phyloP scores from a whole-genome alignment of 1,140 invertebrate species.

The Caerostris extrusa region DNA sequence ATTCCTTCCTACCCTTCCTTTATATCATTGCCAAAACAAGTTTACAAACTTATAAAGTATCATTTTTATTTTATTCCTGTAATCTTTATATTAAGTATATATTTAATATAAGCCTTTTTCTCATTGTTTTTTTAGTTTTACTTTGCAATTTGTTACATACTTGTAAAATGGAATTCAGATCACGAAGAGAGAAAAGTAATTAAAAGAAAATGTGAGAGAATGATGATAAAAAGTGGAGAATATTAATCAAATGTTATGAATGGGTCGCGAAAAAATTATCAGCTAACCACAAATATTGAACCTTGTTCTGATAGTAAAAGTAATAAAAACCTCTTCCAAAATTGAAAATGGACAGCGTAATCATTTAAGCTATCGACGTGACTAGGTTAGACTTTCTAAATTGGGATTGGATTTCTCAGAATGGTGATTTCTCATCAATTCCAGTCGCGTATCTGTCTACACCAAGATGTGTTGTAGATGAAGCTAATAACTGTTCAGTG shows the following conservation, averaged over 20 bases:
- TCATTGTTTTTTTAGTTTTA: too few relatives aligned
- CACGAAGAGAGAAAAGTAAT: too few relatives aligned
- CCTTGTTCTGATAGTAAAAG: background rate
- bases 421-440: conserved; percentile 6
- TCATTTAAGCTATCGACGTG: background rate
- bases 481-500: background rate
- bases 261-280: background rate
- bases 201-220: too few relatives aligned
- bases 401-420: background rate
- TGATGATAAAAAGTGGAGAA: too few relatives aligned
- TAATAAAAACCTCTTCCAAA: background rate
- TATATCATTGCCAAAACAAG: too few relatives aligned
- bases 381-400: background rate
- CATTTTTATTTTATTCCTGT: too few relatives aligned
- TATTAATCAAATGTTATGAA: background rate
- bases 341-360: background rate
- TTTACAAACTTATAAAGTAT: too few relatives aligned
- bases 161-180: too few relatives aligned
- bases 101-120: too few relatives aligned
- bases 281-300: background rate
- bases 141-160: too few relatives aligned
- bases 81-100: too few relatives aligned
- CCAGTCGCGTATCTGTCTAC: background rate
- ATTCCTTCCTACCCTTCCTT: too few relatives aligned
- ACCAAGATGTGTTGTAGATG: conserved; percentile 20